A percentile compares a stretch with the other conserved stretches of the same genome.
Evolutionary conservation across 2,888 invertebrate species (phyloP).

Genomic region (Cataglyphis rosenhaueri): DNA sequence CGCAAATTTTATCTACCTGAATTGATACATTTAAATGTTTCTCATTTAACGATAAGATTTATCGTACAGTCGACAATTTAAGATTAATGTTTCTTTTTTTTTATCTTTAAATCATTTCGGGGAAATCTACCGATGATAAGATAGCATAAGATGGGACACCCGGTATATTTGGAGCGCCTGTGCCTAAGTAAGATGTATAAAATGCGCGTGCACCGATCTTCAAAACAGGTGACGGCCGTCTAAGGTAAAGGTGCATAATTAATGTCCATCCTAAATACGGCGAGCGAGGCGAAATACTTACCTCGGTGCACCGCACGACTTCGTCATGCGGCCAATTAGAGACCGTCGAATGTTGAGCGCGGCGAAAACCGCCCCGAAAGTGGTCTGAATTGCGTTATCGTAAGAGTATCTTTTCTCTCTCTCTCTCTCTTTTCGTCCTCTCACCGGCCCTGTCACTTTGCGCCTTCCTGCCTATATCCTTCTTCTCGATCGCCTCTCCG

Average conservation of each 20-base stretch:
- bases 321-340: slow-evolving; percentile 64
- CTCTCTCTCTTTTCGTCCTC: neutral
- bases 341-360: slow-evolving; percentile 58
- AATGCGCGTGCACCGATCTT: slow-evolving; percentile 61
- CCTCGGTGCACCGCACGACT: slow-evolving; percentile 39
- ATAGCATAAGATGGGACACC: neutral
- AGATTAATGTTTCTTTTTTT: neutral
- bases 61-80: neutral
- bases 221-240: slow-evolving; percentile 70
- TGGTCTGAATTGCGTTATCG: slow-evolving; percentile 37
- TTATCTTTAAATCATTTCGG: neutral
- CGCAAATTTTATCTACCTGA: neutral
- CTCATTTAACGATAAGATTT: neutral
- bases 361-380: slow-evolving; percentile 55
- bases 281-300: slow-evolving; percentile 62
- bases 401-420: slow-evolving; percentile 6
- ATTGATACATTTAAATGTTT: neutral
- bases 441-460: slow-evolving; percentile 21
- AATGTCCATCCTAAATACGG: slow-evolving; percentile 78
- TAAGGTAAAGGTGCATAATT: slow-evolving; percentile 78
- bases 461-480: slow-evolving; percentile 40
- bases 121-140: neutral
- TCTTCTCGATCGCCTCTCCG: slow-evolving; percentile 49
- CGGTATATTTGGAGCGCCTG: slow-evolving; percentile 57
- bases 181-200: slow-evolving; percentile 65